Base-by-base conservation (phyloP, 2,113 vertebrate species). In the Anoplopoma fimbria region DNA sequence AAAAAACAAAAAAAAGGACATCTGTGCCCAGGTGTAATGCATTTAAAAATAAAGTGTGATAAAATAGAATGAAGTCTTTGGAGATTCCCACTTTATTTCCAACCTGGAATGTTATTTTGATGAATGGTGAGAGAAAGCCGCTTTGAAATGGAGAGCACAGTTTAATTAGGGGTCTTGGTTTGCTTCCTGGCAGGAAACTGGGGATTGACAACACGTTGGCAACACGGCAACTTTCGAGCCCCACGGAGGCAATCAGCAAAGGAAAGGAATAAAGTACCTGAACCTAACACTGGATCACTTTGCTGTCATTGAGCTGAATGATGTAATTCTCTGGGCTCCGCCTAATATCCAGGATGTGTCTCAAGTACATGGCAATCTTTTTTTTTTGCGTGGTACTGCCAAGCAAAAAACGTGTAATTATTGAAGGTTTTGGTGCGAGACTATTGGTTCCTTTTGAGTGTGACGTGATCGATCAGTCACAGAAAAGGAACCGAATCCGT, bases 321-420 rank as follows among this genome's bases (percentile, higher is more conserved):
- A 85, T 72, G 61, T 68, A 47, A 81, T 78, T 89, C 79, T 78
- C 51, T 38, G 19, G 77, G 55, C 34, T 88, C 65, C 31, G 88
- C 69, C 38, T 76, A 65, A 84, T 75, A 76, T 87, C 77, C 38
- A 1, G 29, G 58, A 42, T 75, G 68, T 78, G 75, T 69, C 83
- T 84, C 73, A 1, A 51, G 77, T 83, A 79, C 71, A 47, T 3
- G 17, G 21, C 49, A 45, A 9, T 64, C 49, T 61, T 67, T 55
- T 25, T 55, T 55, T 19, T 27, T 57, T 79, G 53, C 3, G 53
- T 19, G 53, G 40, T 72, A 53, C 60, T 13, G 27, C 40, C 40
- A 34, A 31, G 62, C 6, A 21, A 62, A 21, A 74, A 57, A 63
- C 57, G 0, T 1, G 2, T 51, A 77, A 75, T 12, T 57, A 87